Percentiles rank a stretch among this genome's conserved stretches.
These are phyloP conservation scores for Chironomus tentans DNA, from an alignment of 2,888 invertebrate species.

Conservation along the genomic window DNA sequence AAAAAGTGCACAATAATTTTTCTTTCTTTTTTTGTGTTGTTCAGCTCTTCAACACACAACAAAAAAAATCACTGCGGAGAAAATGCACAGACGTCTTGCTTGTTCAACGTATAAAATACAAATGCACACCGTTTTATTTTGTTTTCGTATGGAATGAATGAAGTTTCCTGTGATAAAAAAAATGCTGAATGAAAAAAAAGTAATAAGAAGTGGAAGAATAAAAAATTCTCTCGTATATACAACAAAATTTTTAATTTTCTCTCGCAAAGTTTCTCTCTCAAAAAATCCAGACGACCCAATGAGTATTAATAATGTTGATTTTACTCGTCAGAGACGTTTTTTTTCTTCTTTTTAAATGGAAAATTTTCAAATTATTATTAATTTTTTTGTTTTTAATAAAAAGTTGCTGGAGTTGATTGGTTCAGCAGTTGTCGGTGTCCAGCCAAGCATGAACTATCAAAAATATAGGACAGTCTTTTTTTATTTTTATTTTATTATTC, in stretches of 20 bases:
- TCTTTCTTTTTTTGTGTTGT: slow-evolving; percentile 2
- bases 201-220: not conserved
- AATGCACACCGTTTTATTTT: slow-evolving; percentile 22
- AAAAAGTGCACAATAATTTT: slow-evolving; percentile 8
- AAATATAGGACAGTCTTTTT: too few species aligned
- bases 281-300: not conserved
- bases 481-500: too few species aligned
- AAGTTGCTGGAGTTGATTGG: too few species aligned
- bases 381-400: too few species aligned
- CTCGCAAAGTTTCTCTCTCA: not conserved
- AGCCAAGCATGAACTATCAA: too few species aligned
- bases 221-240: not conserved
- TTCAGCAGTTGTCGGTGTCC: too few species aligned
- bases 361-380: too few species aligned
- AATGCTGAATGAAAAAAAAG: slow-evolving; percentile 19
- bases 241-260: not conserved
- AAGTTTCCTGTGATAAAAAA: slow-evolving; percentile 23
- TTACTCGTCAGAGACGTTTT: too few species aligned
- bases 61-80: slow-evolving; percentile 9
- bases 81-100: not conserved
- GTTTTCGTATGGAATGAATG: slow-evolving; percentile 20
- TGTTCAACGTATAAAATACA: slow-evolving; percentile 19
- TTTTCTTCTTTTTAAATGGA: too few species aligned
- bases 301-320: too few species aligned
- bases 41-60: not conserved